Conservation (phyloP, 2,797 vertebrate species). For the Toxotes lorentzi region DNA sequence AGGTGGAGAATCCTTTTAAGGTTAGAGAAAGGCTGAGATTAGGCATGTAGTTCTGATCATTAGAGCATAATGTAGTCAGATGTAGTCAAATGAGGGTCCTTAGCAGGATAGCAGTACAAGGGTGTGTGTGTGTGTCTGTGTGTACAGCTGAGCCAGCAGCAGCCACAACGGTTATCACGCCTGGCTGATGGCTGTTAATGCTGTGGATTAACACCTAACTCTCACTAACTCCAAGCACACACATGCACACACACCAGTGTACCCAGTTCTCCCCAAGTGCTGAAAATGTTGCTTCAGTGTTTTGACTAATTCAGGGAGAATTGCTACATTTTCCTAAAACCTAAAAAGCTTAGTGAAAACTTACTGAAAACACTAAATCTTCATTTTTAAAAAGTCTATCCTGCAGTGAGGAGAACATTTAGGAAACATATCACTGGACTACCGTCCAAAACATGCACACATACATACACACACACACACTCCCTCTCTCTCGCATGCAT, state of each 20-base stretch:
- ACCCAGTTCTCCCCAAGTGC: not conserved
- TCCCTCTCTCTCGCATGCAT: slow-evolving; percentile 31
- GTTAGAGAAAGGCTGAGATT: not conserved
- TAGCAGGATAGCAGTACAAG: slow-evolving; percentile 16
- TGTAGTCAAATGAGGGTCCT: slow-evolving; percentile 28
- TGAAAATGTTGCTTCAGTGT: not conserved
- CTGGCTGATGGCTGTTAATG: slow-evolving; percentile 81
- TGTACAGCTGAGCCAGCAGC: slow-evolving; percentile 82
- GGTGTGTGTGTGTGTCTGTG: slow-evolving; percentile 9
- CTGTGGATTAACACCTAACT: slow-evolving; percentile 77
- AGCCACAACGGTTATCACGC: slow-evolving; percentile 77
- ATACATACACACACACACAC: slow-evolving; percentile 13
- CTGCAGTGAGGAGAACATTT: not conserved
- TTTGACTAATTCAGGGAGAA: not conserved
- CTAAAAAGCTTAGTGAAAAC: not conserved
- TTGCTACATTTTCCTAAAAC: not conserved
- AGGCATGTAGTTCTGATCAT: slow-evolving; percentile 3
- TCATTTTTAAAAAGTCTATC: not conserved
- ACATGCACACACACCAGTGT: not conserved
- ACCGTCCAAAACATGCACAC: slow-evolving; percentile 6
- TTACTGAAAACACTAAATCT: not conserved
- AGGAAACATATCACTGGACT: not conserved
- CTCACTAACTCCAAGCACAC: slow-evolving; percentile 40
- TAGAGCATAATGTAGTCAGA: slow-evolving; percentile 6
- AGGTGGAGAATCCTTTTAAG: not conserved